Conservation (phyloP, 2,113 vertebrate species). For the Mastomys coucha region DNA sequence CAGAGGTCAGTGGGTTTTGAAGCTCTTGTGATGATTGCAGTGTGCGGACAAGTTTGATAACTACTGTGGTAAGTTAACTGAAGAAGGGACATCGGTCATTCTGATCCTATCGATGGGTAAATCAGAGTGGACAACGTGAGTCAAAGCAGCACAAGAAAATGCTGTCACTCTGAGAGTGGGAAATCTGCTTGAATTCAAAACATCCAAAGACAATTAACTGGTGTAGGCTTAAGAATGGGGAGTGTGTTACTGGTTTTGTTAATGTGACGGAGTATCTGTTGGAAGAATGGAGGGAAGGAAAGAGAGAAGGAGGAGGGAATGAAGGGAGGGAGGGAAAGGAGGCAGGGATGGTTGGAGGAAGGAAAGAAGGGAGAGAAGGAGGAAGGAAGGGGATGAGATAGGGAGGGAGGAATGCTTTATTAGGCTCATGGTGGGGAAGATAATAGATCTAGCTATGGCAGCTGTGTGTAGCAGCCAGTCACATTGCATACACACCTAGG, state of each 20-base stretch:
- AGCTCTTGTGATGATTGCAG: background rate
- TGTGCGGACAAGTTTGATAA: background rate
- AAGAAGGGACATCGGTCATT: background rate
- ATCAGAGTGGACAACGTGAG: background rate
- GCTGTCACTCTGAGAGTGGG: background rate
- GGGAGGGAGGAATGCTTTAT: fast-evolving
- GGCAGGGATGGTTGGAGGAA: background rate
- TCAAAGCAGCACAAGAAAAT: constrained; percentile 2
- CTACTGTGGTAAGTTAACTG: background rate
- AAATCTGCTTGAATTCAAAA: constrained; percentile 7
- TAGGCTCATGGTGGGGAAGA: background rate
- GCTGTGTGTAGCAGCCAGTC: background rate
- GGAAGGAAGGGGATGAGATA: too few relatives aligned
- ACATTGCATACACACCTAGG: background rate
- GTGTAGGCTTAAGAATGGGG: background rate
- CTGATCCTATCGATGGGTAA: background rate
- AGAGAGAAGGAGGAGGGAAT: fast-evolving
- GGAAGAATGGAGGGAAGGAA: too few relatives aligned
- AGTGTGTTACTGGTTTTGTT: background rate
- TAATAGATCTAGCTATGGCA: background rate
- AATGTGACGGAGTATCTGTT: background rate
- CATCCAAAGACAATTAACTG: background rate
- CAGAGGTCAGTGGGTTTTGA: background rate
- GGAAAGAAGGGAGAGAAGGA: background rate
- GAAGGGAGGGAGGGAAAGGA: background rate